A percentile compares a stretch with the other conserved stretches of the same genome.
Conservation (phyloP, 2,113 vertebrate species). For the Pelodiscus sinensis region DNA sequence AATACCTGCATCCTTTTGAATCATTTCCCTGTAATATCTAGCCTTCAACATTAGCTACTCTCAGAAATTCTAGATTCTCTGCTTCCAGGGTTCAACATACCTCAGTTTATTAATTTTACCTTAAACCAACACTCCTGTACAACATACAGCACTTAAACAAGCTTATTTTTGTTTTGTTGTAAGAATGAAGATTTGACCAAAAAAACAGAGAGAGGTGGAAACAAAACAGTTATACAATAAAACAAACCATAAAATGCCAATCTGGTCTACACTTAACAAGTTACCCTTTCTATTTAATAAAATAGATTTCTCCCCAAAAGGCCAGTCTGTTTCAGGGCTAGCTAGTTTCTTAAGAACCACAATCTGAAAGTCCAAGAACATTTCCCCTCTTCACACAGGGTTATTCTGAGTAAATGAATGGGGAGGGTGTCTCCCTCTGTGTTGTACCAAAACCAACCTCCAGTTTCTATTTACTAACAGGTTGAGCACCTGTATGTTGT, state of each 20-base stretch:
- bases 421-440: no score
- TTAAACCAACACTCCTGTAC: background rate
- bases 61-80: background rate
- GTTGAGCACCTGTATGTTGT: background rate
- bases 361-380: background rate
- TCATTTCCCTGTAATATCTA: background rate
- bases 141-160: background rate
- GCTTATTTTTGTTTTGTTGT: background rate
- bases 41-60: background rate
- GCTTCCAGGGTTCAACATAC: background rate
- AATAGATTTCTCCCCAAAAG: background rate
- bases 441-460: background rate
- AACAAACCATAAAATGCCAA: background rate
- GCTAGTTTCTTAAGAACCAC: background rate
- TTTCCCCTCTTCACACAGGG: background rate
- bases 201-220: background rate
- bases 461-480: background rate
- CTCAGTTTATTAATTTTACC: background rate
- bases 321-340: background rate
- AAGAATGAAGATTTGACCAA: background rate
- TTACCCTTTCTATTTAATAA: background rate
- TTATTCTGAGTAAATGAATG: background rate
- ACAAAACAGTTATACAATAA: background rate
- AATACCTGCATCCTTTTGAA: background rate
- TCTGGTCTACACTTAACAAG: background rate